A percentile compares a stretch with the other conserved stretches of the same genome.
Evolutionary conservation across 2,888 invertebrate genomes (phyloP).

Genomic region (Acleris literana): DNA sequence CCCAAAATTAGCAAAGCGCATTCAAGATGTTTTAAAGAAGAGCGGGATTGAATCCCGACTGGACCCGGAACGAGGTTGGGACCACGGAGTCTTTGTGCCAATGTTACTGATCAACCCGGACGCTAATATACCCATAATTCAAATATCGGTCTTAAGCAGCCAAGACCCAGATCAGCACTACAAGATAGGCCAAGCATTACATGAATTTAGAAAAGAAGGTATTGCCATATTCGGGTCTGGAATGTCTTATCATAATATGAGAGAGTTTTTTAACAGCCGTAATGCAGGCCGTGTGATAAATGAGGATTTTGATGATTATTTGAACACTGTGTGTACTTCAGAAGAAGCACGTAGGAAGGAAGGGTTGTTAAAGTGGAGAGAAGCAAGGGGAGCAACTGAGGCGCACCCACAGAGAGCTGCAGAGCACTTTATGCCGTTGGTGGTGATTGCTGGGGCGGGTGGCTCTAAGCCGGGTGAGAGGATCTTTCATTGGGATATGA

Average conservation of each 20-base stretch:
- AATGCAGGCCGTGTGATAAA: slow-evolving; percentile 58
- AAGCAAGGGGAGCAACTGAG: slow-evolving; percentile 64
- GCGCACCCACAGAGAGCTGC: slow-evolving; percentile 71
- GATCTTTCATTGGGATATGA: slow-evolving; percentile 76
- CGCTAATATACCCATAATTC: slow-evolving; percentile 73
- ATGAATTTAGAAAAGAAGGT: slow-evolving; percentile 71
- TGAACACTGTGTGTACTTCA: slow-evolving; percentile 64
- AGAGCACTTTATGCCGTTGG: slow-evolving; percentile 75
- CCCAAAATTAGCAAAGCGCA: slow-evolving; percentile 62
- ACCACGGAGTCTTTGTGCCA: slow-evolving; percentile 79
- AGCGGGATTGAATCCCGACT: slow-evolving; percentile 67
- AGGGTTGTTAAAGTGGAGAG: slow-evolving; percentile 62
- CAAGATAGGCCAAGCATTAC: slow-evolving; percentile 62
- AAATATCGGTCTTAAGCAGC: slow-evolving; percentile 67
- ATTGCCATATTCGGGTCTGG: slow-evolving; percentile 72
- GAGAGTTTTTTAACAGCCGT: slow-evolving; percentile 60
- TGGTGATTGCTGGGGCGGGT: slow-evolving; percentile 73
- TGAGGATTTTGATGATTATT: slow-evolving; percentile 69
- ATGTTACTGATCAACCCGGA: slow-evolving; percentile 76
- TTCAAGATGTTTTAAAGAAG: slow-evolving; percentile 60
- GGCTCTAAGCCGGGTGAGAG: slow-evolving; percentile 62
- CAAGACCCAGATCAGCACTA: slow-evolving; percentile 71
- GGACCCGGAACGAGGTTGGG: slow-evolving; percentile 74
- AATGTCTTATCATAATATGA: slow-evolving; percentile 79
- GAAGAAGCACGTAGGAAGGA: slow-evolving; percentile 57